Base-by-base conservation (phyloP, 2,113 vertebrate species). In the Sylvia atricapilla region DNA sequence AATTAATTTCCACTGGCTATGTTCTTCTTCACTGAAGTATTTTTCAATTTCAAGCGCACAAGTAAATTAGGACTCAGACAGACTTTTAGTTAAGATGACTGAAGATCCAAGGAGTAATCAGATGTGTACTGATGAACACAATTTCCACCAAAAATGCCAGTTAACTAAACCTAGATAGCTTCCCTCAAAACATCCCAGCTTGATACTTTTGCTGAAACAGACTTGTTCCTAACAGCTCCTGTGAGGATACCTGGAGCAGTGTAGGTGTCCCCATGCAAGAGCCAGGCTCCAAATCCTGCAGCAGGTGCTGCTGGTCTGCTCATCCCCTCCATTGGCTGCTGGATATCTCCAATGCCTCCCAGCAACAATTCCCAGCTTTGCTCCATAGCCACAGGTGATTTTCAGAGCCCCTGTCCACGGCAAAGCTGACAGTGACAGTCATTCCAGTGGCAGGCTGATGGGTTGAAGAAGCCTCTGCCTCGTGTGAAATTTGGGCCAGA, bases 261-360 rank as follows among this genome's bases (percentile, higher is more conserved):
- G 31, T 11, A 30, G 9, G 3, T 33, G 24, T n/a, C 11, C 21
- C 11, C 2, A 1, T 0, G 1, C 16, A 49, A 22, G 8, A 63
- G 21, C 25, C 43, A 44, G n/a, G 22, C 7, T 44, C 5, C 23
- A 27, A n/a, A 4, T 9, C 11, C 25, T 50, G 30, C 53, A 64
- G 13, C 31, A 84, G 15, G 28, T 14, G 11, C 8, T 62, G 12
- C 74, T 75, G 46, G 11, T 13, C 31, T 35, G 21, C 23, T 18
- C 3, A 1, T 11, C 8, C 8, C 22, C 3, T 6, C 15, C 0
- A 0, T 62, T 20, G 22, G 23, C 4, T 21, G 35, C 15, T 2
- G 8, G 20, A 15, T 15, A 17, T 58, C 18, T 5, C 1, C 1
- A 14, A 6, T 6, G 21, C 9, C 22, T 72, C 52, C 47, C 0